phyloP scores from a whole-genome alignment of 2,113 vertebrate genomes.

The Apaloderma vittatum region DNA sequence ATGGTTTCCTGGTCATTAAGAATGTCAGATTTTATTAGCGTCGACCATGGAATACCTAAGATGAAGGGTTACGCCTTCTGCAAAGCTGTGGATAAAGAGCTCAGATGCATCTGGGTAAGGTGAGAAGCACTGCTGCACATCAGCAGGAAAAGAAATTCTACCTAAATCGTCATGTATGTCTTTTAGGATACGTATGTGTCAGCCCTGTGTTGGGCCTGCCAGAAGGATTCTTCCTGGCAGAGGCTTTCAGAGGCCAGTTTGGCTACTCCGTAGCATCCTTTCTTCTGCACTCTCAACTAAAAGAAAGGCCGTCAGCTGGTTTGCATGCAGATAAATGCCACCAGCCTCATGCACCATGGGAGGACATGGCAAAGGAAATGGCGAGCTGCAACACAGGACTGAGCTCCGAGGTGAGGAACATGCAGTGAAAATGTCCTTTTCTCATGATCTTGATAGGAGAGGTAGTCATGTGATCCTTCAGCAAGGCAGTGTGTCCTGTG shows the following conservation, averaged over 20 bases:
- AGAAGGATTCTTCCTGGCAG: not conserved
- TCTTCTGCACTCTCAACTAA: not conserved
- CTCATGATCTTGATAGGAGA: not conserved
- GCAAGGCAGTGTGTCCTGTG: not conserved
- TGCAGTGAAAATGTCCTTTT: not conserved
- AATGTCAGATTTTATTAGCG: not conserved
- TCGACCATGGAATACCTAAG: not conserved
- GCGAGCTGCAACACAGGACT: not conserved
- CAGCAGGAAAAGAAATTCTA: not conserved
- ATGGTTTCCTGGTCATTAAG: not conserved
- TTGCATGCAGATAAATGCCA: fast-evolving
- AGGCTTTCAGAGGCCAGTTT: not conserved
- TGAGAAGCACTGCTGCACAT: not conserved
- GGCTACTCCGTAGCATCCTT: not conserved
- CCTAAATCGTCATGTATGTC: not conserved
- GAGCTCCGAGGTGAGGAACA: not conserved
- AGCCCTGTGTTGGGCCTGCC: not conserved
- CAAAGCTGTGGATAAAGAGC: not conserved
- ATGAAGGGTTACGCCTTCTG: not conserved
- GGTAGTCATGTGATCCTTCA: not conserved
- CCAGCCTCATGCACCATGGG: fast-evolving
- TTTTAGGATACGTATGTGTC: not conserved
- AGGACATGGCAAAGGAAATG: not conserved
- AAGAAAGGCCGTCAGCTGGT: not conserved
- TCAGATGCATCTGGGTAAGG: not conserved